Base-by-base conservation (phyloP, 2,113 vertebrate species). In the Sturnus vulgaris region DNA sequence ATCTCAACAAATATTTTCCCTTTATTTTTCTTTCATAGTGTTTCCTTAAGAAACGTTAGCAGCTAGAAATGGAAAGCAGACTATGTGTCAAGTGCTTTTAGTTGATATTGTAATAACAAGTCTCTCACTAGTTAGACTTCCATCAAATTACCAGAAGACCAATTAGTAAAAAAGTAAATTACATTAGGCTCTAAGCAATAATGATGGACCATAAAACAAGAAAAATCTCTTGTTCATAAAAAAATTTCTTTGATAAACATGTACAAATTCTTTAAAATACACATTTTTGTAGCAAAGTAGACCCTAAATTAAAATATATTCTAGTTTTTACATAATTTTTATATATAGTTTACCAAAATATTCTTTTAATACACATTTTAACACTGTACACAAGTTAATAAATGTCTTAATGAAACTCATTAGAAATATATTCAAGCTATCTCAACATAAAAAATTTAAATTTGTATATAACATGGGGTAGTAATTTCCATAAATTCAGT, bases 261-360 rank as follows among this genome's bases (percentile, higher is more conserved):
- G 27, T 95, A 96, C 90, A 94, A 95, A 75, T 91, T 84, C 57
- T 95, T 95, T 96, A 97, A 98, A 98, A 97, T 96, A 98, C 70
- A 95, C 66, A 72, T 93, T 97, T 97, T 93, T 95, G 94, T 98
- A 97, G 79, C 96, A 98, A 98, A 98, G 90, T 95, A 91, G 82
- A 94, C 60, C 65, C 95, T 97, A 97, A 95, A 96, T 95, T 97
- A 98, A 98, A 98, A 98, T 97, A 98, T 95, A 98, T 83, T 95
- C 96, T 98, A 97, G n/a, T 96, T 96, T 97, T 97, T 97, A 97
- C 96, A 98, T 93, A 31, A 95, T 94, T 96, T 93, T 95, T 93
- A 93, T 94, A 97, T 97, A 95, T 97, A 97, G 65, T 52, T 97
- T 98, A 98, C 85, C 96, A 98, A 98, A 98, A 98, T 98, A 97